Evolutionary conservation across 2,113 vertebrate species (phyloP).

Genomic region (Micronisus gabar): DNA sequence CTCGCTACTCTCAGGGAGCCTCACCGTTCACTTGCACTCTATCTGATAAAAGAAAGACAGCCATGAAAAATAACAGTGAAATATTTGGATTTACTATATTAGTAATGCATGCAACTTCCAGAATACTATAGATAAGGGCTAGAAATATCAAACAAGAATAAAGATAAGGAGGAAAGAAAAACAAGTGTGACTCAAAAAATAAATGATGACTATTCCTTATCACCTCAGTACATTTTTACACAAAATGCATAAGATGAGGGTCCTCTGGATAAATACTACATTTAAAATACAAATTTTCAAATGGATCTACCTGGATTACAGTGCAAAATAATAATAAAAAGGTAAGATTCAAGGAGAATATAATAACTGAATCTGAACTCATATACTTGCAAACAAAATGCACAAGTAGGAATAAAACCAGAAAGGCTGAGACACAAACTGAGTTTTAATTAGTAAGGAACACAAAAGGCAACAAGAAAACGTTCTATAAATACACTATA

Average conservation of each 20-base stretch:
- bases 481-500: neutral
- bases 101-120: slow-evolving; percentile 28
- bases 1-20: neutral
- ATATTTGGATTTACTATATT: slow-evolving; percentile 14
- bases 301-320: neutral
- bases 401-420: neutral
- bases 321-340: neutral
- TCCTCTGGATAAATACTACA: neutral
- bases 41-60: slow-evolving; percentile 33
- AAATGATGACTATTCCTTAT: slow-evolving; percentile 34
- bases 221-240: neutral
- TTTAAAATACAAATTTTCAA: neutral
- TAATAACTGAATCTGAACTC: neutral
- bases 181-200: neutral
- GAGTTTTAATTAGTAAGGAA: neutral
- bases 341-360: neutral
- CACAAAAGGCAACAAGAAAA: slow-evolving; percentile 12
- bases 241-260: neutral
- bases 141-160: slow-evolving; percentile 40
- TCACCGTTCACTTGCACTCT: neutral
- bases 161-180: slow-evolving; percentile 34
- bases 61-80: slow-evolving; percentile 20
- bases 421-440: neutral
- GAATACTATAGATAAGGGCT: slow-evolving; percentile 2
- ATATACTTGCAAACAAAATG: neutral